Conservation (phyloP, 2,797 vertebrate genomes). For the Lepilemur ruficaudatus region DNA sequence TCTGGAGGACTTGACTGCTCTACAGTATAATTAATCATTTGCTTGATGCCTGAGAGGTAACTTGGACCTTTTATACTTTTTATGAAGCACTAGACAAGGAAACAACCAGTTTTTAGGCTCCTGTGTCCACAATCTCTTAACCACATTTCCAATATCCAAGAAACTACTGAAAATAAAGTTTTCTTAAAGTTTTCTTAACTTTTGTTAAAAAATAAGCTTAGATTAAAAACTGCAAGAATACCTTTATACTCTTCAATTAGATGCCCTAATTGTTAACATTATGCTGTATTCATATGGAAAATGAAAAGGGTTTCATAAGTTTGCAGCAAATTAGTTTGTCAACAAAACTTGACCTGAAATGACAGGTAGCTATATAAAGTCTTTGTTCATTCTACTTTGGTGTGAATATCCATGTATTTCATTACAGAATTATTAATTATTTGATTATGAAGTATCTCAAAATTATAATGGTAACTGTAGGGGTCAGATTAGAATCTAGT, state of each 20-base stretch:
- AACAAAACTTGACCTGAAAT: not conserved
- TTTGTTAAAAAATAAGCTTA: not conserved
- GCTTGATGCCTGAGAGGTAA: not conserved
- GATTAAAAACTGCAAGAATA: not conserved
- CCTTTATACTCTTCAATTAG: not conserved
- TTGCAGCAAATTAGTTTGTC: not conserved
- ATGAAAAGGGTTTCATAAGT: not conserved
- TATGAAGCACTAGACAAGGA: not conserved
- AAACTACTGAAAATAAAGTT: not conserved
- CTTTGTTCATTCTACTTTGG: not conserved
- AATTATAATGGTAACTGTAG: not conserved
- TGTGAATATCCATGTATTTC: not conserved
- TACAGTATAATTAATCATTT: slow-evolving; percentile 36
- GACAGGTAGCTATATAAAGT: not conserved
- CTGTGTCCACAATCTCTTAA: not conserved
- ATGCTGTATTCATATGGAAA: slow-evolving; percentile 1
- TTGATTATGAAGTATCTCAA: not conserved
- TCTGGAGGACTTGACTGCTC: not conserved
- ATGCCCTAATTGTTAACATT: not conserved
- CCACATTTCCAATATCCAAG: not conserved
- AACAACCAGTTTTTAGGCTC: not conserved
- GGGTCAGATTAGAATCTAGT: not conserved
- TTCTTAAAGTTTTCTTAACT: not conserved
- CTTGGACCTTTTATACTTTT: slow-evolving; percentile 30
- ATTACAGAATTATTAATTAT: not conserved